Conservation (phyloP, 2,113 vertebrate genomes). For the Desmodus rotundus region DNA sequence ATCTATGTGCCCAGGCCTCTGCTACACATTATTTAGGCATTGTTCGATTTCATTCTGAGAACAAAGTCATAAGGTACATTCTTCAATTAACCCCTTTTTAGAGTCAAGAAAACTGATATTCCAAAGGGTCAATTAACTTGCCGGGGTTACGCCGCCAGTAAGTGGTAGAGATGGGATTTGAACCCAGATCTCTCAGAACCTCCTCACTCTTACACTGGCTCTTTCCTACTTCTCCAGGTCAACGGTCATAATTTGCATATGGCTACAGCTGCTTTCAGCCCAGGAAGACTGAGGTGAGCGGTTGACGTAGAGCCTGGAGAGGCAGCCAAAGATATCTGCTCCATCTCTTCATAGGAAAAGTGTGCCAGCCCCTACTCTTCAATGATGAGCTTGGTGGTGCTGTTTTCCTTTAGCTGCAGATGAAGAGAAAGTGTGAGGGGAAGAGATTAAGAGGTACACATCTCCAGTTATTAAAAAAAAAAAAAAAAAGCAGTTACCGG, state of each 20-base stretch:
- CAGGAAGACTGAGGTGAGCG: background rate
- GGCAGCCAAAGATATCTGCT: background rate
- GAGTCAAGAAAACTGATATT: background rate
- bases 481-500: too few relatives aligned
- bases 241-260: background rate
- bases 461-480: background rate
- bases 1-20: background rate
- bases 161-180: background rate
- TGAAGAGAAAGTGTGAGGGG: background rate
- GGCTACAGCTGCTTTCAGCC: background rate
- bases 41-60: background rate
- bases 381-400: background rate
- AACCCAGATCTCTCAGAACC: background rate
- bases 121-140: background rate
- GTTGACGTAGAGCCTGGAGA: background rate
- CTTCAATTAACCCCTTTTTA: background rate
- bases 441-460: background rate
- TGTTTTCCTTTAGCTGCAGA: background rate
- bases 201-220: accelerated
- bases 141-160: too few relatives aligned
- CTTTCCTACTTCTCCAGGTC: background rate
- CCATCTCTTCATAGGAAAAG: background rate
- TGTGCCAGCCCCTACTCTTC: background rate
- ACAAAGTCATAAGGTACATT: background rate
- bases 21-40: background rate